Base-by-base conservation (phyloP, 2,113 vertebrate species). In the Actinemys pallida region DNA sequence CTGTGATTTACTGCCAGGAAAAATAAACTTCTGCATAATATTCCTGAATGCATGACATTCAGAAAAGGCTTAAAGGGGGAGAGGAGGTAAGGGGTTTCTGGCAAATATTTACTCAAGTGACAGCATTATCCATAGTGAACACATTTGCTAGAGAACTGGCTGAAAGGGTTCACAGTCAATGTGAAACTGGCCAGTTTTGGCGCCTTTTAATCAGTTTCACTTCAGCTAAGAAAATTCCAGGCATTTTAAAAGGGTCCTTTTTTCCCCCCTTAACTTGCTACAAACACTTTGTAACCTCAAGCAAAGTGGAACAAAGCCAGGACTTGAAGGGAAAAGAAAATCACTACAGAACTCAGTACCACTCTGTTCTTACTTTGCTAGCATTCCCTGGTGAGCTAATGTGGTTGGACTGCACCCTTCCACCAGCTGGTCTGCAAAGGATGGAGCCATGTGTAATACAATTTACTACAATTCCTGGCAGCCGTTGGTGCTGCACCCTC, bases 81-180 rank as follows among this genome's bases (percentile, higher is more conserved):
- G 86, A 94, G 83, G 78, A 92, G 87, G 93, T 20, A 54, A 95
- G 93, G 92, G 92, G 57, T 20, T 97, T 76, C 95, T 95, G 90
- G 94, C 62, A 97, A 97, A 96, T 97, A 97, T 97, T 97, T 97
- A 92, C 87, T 92, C 87, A 95, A 95, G 87, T 95, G 95, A 96
- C 93, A 3, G 0, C 90, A 95, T 89, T 89, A 83, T 29, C 85
- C 86, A 90, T 1, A n/a, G 65, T 39, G 81, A 96, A 94, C 29
- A 90, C 53, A 83, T 87, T 88, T 49, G 53, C 56, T 83, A 88
- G 82, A 90, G 82, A 97, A 96, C 84, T 1, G 39, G 90, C 52
- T 42, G 16, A 89, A 95, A 84, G 95, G 84, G 90, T 93, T 91
- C 89, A 95, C 3, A 3, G 86, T 83, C 54, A 62, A 81, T 6